Evolutionary conservation across 1,140 invertebrate species (phyloP).

Genomic region (Lucilia sericata): DNA sequence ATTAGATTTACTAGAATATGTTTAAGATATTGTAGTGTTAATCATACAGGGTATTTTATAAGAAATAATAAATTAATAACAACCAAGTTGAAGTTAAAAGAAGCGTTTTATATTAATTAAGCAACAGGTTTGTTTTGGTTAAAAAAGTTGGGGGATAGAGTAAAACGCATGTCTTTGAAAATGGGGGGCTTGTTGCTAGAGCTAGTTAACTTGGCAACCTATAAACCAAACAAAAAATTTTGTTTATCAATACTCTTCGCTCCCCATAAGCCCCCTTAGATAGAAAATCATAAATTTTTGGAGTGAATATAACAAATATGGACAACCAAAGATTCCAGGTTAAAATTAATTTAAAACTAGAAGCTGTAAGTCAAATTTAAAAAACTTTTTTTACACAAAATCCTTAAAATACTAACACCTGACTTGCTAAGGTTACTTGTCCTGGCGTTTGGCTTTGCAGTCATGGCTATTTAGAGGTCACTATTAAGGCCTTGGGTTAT

Average conservation of each 20-base stretch:
- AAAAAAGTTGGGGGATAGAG: neutral
- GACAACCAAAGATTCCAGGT: conserved; percentile 21
- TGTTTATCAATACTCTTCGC: neutral
- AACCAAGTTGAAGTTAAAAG: neutral
- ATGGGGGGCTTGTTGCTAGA: neutral
- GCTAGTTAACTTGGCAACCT: neutral
- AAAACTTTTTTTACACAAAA: neutral
- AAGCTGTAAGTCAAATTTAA: conserved; percentile 35
- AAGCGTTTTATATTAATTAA: neutral
- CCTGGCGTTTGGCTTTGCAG: conserved; percentile 66
- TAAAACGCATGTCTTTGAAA: conserved; percentile 18
- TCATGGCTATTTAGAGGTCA: conserved; percentile 62
- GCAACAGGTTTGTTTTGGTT: neutral
- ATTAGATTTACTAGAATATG: conserved; percentile 54
- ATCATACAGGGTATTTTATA: neutral
- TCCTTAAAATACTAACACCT: no score
- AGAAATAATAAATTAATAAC: conserved; percentile 3
- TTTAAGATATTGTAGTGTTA: conserved; percentile 13
- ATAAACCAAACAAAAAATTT: neutral
- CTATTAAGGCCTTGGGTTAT: conserved; percentile 63
- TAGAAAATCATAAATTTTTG: neutral
- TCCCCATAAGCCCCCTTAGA: neutral
- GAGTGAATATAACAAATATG: neutral
- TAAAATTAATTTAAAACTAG: conserved; percentile 35
- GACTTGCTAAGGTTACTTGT: conserved; percentile 58